Evolutionary conservation across 1,140 invertebrate genomes (phyloP), one percentile per base, ranked within the genome.

Genomic region (Melitaea cinxia): DNA sequence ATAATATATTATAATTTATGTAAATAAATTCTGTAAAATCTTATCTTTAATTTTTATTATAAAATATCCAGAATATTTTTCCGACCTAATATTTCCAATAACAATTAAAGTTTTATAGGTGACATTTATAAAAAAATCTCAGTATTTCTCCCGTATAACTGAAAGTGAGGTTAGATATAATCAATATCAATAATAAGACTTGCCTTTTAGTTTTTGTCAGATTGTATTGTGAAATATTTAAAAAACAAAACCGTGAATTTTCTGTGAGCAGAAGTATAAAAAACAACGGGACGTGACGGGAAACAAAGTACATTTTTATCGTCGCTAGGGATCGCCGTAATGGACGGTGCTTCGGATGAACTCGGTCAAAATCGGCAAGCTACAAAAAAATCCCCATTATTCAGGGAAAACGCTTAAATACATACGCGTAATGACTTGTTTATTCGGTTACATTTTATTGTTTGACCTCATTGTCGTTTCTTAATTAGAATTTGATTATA

Each of bases 231-330:
- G 15, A 49, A 26, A 54, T 53, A 59, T 59, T 58, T 52, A 35
- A 55, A 52, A 30, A 59, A 59, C 42, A 55, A 50, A 33, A 35
- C 37, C 49, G 50, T 55, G 54, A 66, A 65, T 26, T 49, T 28
- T 55, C 19, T 49, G 26, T 26, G 10, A 66, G 26, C 21, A 60
- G 28, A 14, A 49, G 63, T 58, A 53, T 53, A 45, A 65, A 66
- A 67, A 61, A 61, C 50, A 66, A 24, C 57, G 26, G 57, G 5
- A 67, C 65, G 65, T 67, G 58, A 67, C 52, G 58, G 52, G 69
- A 78, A 83, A 82, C 80, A 79, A 83, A 83, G 75, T 81, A 80
- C 75, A 73, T 78, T 83, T 82, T 81, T 85, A 85, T 83, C 77
- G 73, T 64, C 70, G 72, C 65, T 67, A 78, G 68, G 76, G 79